These are phyloP conservation scores for Calcarius lapponicus DNA, from an alignment of 2,797 vertebrate genomes.

Conservation along the genomic window DNA sequence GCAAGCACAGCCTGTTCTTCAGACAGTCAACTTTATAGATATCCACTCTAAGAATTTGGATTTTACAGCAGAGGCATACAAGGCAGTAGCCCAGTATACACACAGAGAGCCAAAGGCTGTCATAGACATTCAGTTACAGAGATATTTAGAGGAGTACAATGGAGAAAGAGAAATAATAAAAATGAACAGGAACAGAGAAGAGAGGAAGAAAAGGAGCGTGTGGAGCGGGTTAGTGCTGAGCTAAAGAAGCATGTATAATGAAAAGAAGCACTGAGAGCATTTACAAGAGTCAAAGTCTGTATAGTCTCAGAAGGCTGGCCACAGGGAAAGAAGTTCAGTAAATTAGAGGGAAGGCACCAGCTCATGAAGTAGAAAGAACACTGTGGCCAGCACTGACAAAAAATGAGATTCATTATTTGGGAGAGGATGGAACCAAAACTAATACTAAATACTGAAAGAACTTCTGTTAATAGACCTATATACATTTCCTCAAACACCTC, in stretches of 20 bases:
- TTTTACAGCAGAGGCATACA: background rate
- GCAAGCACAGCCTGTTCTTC: background rate
- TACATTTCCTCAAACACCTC: background rate
- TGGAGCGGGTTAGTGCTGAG: background rate
- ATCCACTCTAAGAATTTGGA: background rate
- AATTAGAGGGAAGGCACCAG: background rate
- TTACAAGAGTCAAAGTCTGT: background rate
- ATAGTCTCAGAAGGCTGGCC: background rate
- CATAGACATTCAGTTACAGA: background rate
- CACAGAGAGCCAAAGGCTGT: background rate
- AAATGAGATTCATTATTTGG: background rate
- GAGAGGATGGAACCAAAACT: background rate
- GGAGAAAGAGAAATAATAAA: background rate
- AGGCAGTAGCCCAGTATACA: background rate
- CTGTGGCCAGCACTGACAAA: background rate
- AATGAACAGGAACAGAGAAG: background rate
- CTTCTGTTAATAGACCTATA: background rate
- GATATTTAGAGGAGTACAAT: background rate
- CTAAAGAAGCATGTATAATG: background rate
- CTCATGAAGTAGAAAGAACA: background rate
- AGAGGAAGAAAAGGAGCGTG: accelerated
- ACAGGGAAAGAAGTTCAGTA: background rate
- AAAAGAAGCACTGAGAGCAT: background rate
- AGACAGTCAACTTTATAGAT: background rate
- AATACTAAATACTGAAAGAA: background rate